Base-by-base conservation (phyloP, 2,797 vertebrate species). In the Agapornis canus region DNA sequence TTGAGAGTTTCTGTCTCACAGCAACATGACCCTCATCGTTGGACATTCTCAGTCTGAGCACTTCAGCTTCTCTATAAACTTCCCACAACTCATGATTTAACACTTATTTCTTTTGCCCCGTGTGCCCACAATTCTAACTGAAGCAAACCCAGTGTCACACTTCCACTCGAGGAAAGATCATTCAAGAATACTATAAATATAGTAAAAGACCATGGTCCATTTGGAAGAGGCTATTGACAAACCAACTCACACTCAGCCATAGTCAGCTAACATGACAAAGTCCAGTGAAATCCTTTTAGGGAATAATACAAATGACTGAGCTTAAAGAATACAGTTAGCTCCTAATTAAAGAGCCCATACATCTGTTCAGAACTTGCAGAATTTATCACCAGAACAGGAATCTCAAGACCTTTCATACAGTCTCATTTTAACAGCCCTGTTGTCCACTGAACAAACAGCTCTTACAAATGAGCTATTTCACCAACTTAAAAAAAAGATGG, bases 311-410 rank as follows among this genome's bases (percentile, higher is more conserved):
- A 96, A 92, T 83, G 60, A 87, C 83, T 77, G 86, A 91, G 80
- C 76, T 95, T 96, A 93, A 88, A 94, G 95, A 95, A 95, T 76
- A 95, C 47, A 75, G 69, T 86, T 96, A 89, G 37, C 56, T 90
- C 61, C 93, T 86, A 92, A 89, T 87, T 94, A 94, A 95, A 94
- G 82, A 94, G 79, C 64, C 92, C 29, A 88, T 87, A 97, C 97
- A 94, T 83, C 65, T 75, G 60, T 29, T 80, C 75, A 70, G 75
- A 61, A 91, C 78, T 77, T 57, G 69, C 88, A 83, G 78, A 76
- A 82, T 77, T 92, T 86, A 86, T 63, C 78, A 93, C 51, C n/a
- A 79, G 73, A 89, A 94, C 65, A 93, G 92, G 63, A 94, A 88
- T 70, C 66, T 86, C 51, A 81, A 82, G 70, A 90, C 57, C 42